Base-by-base conservation (phyloP, 2,797 vertebrate species). In the Anguilla megastoma region DNA sequence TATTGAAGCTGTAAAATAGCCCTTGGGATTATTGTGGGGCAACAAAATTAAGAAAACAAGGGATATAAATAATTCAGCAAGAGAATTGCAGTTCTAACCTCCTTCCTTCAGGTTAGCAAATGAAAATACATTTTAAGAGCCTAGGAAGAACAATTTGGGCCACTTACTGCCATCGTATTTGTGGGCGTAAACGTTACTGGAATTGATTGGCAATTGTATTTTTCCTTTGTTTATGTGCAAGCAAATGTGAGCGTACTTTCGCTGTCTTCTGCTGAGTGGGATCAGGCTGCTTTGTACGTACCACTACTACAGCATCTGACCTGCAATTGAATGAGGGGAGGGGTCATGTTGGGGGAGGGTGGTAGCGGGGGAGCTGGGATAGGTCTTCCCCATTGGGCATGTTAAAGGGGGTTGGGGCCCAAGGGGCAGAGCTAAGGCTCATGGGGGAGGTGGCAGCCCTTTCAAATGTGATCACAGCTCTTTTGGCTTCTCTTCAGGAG, bases 401-500 rank as follows among this genome's bases (percentile, higher is more conserved):
- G 66, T 45, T 8, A 27, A 33, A 24, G 18, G 41, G 85, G 56
- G 85, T 45, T 50, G 85, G 9, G 85, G 52, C 54, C 56, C 85
- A 71, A 12, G 85, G 45, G 84, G 52, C 84, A 60, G 84, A 41
- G 84, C 30, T 18, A 33, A 24, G 45, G 21, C 45, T 82, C 24
- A n/a, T 41, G 56, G 21, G 48, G 85, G 85, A 86, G 85, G 63
- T 74, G 85, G n/a, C 41, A 33, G 69, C 85, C 48, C 85, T 86
- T 27, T 86, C 41, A 86, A 86, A 71, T 52, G 85, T 74, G 84
- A 14, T 63, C 33, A 63, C 52, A 50, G 85, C n/a, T 86, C 60
- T 69, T 16, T 69, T 45, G 18, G 48, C 41, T n/a, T 69, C 27
- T 85, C 52, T 36, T 21, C 56, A 45, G 85, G 48, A 74, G 45